These are phyloP conservation scores for Drosophila recens DNA, from an alignment of 2,888 invertebrate genomes.

Conservation along the genomic window DNA sequence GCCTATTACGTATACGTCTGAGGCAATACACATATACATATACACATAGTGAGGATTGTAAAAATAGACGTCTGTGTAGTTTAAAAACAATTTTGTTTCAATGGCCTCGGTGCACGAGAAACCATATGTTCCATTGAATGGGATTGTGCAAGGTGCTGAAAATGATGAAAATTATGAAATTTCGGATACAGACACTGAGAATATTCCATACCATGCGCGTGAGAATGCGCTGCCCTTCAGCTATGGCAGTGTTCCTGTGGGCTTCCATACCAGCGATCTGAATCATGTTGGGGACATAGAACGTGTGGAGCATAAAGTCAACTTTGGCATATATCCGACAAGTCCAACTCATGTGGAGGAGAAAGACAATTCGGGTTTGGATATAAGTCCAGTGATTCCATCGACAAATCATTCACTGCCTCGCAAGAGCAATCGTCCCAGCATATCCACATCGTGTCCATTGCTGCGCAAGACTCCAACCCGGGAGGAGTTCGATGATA, in stretches of 20 bases:
- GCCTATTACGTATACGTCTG: slow-evolving; percentile 16
- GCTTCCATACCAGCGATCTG: slow-evolving; percentile 65
- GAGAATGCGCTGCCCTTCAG: slow-evolving; percentile 94
- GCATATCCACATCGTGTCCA: slow-evolving; percentile 69
- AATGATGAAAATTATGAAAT: neutral
- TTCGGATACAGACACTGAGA: slow-evolving; percentile 62
- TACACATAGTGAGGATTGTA: slow-evolving; percentile 23
- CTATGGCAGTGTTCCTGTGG: slow-evolving; percentile 89
- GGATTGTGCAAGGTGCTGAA: slow-evolving; percentile 13
- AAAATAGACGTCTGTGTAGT: slow-evolving; percentile 42
- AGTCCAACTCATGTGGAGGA: slow-evolving; percentile 89
- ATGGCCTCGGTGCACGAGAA: slow-evolving; percentile 48
- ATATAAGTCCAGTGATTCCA: slow-evolving; percentile 87
- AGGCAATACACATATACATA: slow-evolving; percentile 10
- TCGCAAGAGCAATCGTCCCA: slow-evolving; percentile 86
- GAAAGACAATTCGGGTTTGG: slow-evolving; percentile 88
- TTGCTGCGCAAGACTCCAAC: slow-evolving; percentile 82
- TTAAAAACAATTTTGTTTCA: slow-evolving; percentile 33
- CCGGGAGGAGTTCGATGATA: slow-evolving; percentile 84
- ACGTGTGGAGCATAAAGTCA: slow-evolving; percentile 9
- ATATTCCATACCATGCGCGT: slow-evolving; percentile 95
- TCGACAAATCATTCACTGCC: slow-evolving; percentile 90
- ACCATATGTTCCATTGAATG: slow-evolving; percentile 34
- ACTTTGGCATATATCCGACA: slow-evolving; percentile 85
- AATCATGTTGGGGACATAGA: slow-evolving; percentile 57